phyloP scores from a whole-genome alignment of 2,797 vertebrate species.

The Lagorchestes hirsutus region DNA sequence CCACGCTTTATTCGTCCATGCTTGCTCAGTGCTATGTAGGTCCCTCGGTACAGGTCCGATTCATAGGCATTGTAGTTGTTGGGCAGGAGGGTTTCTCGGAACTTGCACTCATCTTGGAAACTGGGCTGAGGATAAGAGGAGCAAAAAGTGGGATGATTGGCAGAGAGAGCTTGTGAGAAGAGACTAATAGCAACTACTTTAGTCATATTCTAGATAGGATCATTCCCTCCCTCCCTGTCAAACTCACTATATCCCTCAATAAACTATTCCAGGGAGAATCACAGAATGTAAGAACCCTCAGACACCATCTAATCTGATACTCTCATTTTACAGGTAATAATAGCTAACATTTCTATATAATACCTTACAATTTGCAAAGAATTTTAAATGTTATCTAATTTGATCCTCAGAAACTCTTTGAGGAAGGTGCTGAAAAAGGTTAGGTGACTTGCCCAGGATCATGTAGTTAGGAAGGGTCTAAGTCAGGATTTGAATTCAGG shows the following conservation, averaged over 20 bases:
- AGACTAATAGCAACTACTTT: background rate
- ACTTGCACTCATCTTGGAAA: slow-evolving; percentile 97
- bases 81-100: slow-evolving; percentile 95
- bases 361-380: background rate
- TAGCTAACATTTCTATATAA: background rate
- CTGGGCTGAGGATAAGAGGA: slow-evolving; percentile 85
- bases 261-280: background rate
- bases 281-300: background rate
- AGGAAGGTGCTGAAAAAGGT: background rate
- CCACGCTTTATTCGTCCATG: slow-evolving; percentile 94
- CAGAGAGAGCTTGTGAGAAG: background rate
- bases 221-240: background rate
- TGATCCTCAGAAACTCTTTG: background rate
- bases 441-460: background rate
- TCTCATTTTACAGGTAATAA: background rate
- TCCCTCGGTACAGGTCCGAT: slow-evolving; percentile 90
- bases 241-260: background rate
- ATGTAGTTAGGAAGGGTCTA: background rate
- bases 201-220: background rate
- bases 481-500: background rate
- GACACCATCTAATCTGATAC: fast-evolving
- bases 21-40: slow-evolving; percentile 96
- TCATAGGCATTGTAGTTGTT: slow-evolving; percentile 99
- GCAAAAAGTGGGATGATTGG: background rate
- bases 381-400: background rate